Conservation (phyloP, 1,140 invertebrate genomes). For the Ditylenchus dipsaci region DNA sequence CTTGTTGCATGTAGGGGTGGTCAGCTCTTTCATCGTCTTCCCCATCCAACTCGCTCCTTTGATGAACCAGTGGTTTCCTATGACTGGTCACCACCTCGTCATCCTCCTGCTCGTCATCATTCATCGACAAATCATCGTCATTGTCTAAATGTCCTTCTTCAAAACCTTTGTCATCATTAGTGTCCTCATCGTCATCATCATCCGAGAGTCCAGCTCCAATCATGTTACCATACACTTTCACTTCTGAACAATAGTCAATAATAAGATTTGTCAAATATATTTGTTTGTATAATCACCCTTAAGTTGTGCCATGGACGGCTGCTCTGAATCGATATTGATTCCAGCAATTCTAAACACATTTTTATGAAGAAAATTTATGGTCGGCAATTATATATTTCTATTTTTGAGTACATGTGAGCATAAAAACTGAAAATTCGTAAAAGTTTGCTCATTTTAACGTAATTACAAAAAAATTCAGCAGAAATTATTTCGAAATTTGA, state of each 20-base stretch:
- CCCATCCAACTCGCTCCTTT: too few species aligned
- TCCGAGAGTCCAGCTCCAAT: slow-evolving; percentile 39
- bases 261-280: slow-evolving; percentile 1
- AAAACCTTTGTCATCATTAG: slow-evolving; percentile 12
- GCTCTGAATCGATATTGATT: slow-evolving; percentile 1
- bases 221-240: slow-evolving; percentile 46
- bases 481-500: neutral
- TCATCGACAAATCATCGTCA: slow-evolving; percentile 15
- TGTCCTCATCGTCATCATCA: slow-evolving; percentile 40
- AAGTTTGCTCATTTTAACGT: too few species aligned
- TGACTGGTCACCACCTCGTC: neutral
- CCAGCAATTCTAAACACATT: slow-evolving; percentile 20
- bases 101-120: slow-evolving; percentile 14
- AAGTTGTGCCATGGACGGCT: neutral
- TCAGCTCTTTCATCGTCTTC: neutral
- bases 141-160: slow-evolving; percentile 15
- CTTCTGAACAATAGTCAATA: slow-evolving; percentile 9
- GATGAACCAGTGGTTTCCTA: too few species aligned
- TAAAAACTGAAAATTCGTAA: too few species aligned
- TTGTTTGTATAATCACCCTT: neutral
- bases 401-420: too few species aligned
- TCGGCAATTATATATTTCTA: too few species aligned
- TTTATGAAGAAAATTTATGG: too few species aligned
- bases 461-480: neutral
- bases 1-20: neutral